Evolutionary conservation across 2,888 invertebrate genomes (phyloP).

Genomic region (Papilio demoleus): DNA sequence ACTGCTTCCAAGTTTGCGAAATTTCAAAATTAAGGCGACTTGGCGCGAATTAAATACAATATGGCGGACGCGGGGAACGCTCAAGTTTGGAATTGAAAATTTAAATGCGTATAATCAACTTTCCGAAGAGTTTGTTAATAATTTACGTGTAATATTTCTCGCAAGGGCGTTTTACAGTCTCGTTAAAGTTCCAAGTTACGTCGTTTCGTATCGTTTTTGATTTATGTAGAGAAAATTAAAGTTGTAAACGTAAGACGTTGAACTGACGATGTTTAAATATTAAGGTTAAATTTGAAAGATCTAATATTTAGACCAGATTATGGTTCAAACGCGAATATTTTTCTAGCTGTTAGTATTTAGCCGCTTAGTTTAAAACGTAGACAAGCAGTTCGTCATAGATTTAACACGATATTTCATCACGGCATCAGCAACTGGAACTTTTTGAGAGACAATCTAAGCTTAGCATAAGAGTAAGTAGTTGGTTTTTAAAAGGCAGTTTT

Average conservation of each 20-base stretch:
- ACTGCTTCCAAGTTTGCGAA: constrained; percentile 75
- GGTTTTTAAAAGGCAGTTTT: too few species aligned
- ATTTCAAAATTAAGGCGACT: constrained; percentile 80
- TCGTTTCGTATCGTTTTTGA: constrained; percentile 1
- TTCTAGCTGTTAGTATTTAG: too few species aligned
- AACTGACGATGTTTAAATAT: background rate
- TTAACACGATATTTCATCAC: too few species aligned
- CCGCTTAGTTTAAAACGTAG: too few species aligned
- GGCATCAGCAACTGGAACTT: too few species aligned
- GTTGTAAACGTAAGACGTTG: background rate
- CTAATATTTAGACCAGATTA: too few species aligned
- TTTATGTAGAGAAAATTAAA: constrained; percentile 10
- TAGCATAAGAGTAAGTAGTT: background rate
- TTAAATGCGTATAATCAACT: constrained; percentile 41
- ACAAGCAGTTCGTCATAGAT: too few species aligned
- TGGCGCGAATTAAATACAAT: constrained; percentile 77
- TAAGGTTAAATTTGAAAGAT: background rate
- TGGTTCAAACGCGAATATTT: too few species aligned
- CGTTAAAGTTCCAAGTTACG: constrained; percentile 15
- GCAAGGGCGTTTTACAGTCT: background rate
- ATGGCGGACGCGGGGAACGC: constrained; percentile 56
- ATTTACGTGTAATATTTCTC: constrained; percentile 31
- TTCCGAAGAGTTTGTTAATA: constrained; percentile 36
- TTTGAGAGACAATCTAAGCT: too few species aligned
- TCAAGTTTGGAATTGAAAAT: constrained; percentile 45